phyloP scores from a whole-genome alignment of 1,140 invertebrate species.

The Oscheius sp. region DNA sequence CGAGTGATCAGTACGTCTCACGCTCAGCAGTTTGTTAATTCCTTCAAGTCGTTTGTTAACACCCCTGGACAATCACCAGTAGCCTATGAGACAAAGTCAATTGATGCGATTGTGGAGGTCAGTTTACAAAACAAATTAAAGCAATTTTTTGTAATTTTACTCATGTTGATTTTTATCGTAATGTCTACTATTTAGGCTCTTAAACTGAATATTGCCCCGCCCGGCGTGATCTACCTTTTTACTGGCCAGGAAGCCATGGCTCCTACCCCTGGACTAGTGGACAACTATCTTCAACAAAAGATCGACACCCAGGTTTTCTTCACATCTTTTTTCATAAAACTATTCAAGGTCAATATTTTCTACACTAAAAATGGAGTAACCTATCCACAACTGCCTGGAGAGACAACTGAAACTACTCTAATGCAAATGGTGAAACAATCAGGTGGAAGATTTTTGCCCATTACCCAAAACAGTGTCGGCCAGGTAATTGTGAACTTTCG shows the following conservation, averaged over 20 bases:
- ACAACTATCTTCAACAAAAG: background rate
- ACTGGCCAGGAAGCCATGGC: background rate
- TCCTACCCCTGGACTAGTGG: background rate
- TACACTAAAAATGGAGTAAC: background rate
- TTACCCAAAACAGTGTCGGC: background rate
- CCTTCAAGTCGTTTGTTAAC: background rate
- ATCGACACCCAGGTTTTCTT: background rate
- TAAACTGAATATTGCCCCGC: background rate
- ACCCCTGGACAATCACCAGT: background rate
- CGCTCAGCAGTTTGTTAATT: background rate
- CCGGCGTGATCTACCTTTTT: background rate
- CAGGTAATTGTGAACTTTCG: background rate
- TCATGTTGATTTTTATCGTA: too few relatives aligned
- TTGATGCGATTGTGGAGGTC: background rate
- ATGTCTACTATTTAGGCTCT: too few relatives aligned
- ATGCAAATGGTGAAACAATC: background rate
- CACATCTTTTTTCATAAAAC: background rate
- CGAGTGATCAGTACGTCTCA: background rate
- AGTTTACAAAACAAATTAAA: too few relatives aligned
- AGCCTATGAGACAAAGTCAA: background rate
- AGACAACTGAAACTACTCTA: background rate
- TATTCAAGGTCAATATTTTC: background rate
- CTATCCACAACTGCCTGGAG: background rate
- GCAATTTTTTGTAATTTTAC: too few relatives aligned
- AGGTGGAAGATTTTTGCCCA: background rate